Percentiles rank a stretch among this genome's conserved stretches.
Evolutionary conservation across 2,797 vertebrate species (phyloP).

Genomic region (Tolypeutes matacus): DNA sequence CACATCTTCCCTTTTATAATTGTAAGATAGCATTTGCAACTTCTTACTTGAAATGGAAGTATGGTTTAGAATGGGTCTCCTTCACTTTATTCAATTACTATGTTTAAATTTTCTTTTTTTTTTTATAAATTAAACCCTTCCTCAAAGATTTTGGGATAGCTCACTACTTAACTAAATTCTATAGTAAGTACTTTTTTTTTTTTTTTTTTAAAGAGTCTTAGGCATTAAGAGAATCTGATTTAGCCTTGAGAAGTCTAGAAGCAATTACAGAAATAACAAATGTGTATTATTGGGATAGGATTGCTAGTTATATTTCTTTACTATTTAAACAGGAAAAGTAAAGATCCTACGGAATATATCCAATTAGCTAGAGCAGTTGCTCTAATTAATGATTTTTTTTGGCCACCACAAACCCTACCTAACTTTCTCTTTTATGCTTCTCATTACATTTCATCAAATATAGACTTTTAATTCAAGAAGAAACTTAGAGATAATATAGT

Average conservation of each 20-base stretch:
- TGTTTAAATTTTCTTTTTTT: conserved; percentile 7
- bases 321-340: conserved; percentile 28
- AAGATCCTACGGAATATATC: background rate
- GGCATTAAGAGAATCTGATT: background rate
- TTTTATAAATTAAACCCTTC: conserved; percentile 44
- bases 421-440: background rate
- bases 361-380: conserved; percentile 12
- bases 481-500: background rate
- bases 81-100: conserved; percentile 11
- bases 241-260: conserved; percentile 14
- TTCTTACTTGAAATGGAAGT: conserved; percentile 44
- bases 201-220: conserved; percentile 3
- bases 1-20: background rate
- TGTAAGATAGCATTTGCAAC: background rate
- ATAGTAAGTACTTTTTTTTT: background rate
- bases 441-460: background rate
- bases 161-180: background rate
- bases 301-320: background rate
- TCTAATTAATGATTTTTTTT: background rate
- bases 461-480: background rate
- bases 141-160: conserved; percentile 7
- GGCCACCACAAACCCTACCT: background rate
- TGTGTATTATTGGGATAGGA: background rate
- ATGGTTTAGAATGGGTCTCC: background rate
- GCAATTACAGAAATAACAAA: conserved; percentile 7